Evolutionary conservation across 1,140 invertebrate species (phyloP), one percentile per base, ranked within the genome.

Genomic region (Drosophila jambulina): DNA sequence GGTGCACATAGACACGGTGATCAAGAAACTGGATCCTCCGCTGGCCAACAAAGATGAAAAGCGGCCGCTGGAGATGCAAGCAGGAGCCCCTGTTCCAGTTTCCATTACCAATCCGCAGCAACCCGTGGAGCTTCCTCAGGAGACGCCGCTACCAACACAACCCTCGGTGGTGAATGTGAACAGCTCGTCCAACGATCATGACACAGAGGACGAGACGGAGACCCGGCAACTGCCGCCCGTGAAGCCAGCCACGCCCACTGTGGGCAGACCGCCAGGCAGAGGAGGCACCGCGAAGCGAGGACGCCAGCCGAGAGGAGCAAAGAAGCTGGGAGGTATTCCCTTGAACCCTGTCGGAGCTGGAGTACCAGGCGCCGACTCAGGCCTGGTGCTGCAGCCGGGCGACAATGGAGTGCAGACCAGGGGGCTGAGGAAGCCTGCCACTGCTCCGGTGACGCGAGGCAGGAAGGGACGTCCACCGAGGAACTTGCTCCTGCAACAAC

Each of bases 1-100:
- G 79, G 94, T 96, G 2, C 91, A 92, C 21, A 96, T 96, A 62
- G 96, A 96, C 74, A 96, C 96, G 32, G 96, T 97, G 17, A 96
- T 97, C 57, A 96, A 96, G 91, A 96, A 96, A 68, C 95, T 96
- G 0, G 96, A 96, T 80, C 95, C 95, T 13, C 93, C 94, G 3
- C 29, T 75, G 8, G 78, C 19, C 36, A 80, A 54, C 54, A 84
- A 91, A 23, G 75, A 76, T 0, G 93, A 34, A 3, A 59, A 48
- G 17, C 65, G 43, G 2, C 68, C 48, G 3, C 29, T 51, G 78
- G 82, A 17, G 42, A 64, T 13, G 49, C 49, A 54, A 51, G 10
- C 19, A 75, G 49, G 27, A 34, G 79, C 9, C 3, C 25, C 49
- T 2, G 29, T 48, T 60, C 12, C 57, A 5, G 29, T 56, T 12